Evolutionary conservation across 2,113 vertebrate genomes (phyloP).

Genomic region (Coptodon rendalli): DNA sequence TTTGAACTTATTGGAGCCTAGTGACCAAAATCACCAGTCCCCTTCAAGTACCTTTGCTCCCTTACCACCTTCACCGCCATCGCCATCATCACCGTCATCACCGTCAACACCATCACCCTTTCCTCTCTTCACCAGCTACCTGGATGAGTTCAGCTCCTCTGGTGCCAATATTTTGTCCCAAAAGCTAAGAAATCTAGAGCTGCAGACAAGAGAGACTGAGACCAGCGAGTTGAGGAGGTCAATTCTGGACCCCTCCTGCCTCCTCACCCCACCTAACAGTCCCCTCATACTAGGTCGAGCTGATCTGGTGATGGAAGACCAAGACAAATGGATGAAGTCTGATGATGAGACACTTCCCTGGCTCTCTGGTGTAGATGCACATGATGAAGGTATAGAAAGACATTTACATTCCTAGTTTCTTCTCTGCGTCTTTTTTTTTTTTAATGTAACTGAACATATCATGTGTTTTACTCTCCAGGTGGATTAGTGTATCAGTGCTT

Average conservation of each 20-base stretch:
- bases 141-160: constrained; percentile 30
- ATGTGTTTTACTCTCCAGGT: background rate
- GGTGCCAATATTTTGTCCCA: constrained; percentile 52
- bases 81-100: background rate
- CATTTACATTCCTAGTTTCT: background rate
- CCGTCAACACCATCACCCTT: background rate
- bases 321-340: background rate
- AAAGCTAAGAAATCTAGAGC: constrained; percentile 60
- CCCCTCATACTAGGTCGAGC: constrained; percentile 38
- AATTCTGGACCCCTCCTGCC: constrained; percentile 51
- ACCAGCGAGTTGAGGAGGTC: background rate
- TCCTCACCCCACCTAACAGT: constrained; percentile 68
- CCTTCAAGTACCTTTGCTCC: background rate
- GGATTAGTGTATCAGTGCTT: constrained; percentile 50
- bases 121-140: background rate
- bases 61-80: background rate
- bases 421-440: background rate
- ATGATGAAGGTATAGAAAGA: constrained; percentile 36
- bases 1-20: background rate
- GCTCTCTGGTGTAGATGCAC: background rate
- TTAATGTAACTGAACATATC: background rate
- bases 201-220: constrained; percentile 31
- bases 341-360: background rate
- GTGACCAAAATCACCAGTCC: background rate
- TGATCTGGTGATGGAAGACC: background rate